These are phyloP conservation scores for Gymnocypris eckloni DNA, from an alignment of 2,797 vertebrate genomes.

Conservation along the genomic window DNA sequence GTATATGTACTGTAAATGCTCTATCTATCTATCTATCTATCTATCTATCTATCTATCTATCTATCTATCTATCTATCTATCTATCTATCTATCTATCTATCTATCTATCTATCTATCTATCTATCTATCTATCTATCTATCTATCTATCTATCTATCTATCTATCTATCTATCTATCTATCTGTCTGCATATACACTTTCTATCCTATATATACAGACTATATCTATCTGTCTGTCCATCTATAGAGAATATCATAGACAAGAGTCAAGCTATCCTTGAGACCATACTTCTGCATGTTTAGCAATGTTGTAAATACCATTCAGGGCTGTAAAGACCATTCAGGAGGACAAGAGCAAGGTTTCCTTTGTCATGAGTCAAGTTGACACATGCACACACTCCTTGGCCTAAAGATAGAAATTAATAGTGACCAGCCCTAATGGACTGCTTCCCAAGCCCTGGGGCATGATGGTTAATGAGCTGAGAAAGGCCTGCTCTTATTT, in stretches of 20 bases:
- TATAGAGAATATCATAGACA: not conserved
- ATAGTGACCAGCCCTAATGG: slow-evolving; percentile 42
- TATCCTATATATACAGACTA: not conserved
- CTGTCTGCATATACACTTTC: not conserved
- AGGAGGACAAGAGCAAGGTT: slow-evolving; percentile 15
- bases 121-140: too few relatives aligned
- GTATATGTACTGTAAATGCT: too few relatives aligned
- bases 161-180: too few relatives aligned
- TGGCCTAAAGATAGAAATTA: slow-evolving; percentile 23
- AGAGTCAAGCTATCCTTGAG: slow-evolving; percentile 6
- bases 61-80: too few relatives aligned
- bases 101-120: too few relatives aligned
- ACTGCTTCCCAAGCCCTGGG: slow-evolving; percentile 30
- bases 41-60: too few relatives aligned
- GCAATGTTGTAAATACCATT: slow-evolving; percentile 2
- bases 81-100: too few relatives aligned
- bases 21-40: too few relatives aligned
- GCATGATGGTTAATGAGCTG: slow-evolving; percentile 54
- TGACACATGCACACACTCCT: slow-evolving; percentile 22
- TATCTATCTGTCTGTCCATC: not conserved
- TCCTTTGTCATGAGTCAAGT: slow-evolving; percentile 10
- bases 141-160: too few relatives aligned
- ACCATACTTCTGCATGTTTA: not conserved
- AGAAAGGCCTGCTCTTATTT: slow-evolving; percentile 52
- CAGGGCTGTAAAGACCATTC: slow-evolving; percentile 26